Percentiles rank a stretch among this genome's conserved stretches.
phyloP scores from a whole-genome alignment of 2,888 invertebrate genomes.

The Hoplodrina blanda region DNA sequence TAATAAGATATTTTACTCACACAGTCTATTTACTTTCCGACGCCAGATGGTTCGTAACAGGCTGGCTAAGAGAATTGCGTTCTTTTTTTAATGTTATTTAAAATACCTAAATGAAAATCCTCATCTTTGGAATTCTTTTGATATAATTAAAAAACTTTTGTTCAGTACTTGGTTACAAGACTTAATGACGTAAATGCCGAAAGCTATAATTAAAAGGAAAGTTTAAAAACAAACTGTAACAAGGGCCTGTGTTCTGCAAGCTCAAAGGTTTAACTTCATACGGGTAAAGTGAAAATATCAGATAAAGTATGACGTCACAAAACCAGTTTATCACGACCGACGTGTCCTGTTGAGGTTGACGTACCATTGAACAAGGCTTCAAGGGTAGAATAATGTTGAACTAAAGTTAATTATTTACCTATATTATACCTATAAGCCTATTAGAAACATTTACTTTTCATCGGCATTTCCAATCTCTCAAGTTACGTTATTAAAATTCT shows the following conservation, averaged over 20 bases:
- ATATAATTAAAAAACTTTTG: background rate
- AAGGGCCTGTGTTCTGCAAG: background rate
- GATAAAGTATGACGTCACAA: constrained; percentile 18
- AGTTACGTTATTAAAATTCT: no score
- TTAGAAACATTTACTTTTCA: no score
- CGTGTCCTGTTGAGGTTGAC: constrained; percentile 23
- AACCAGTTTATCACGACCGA: constrained; percentile 4
- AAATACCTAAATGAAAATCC: background rate
- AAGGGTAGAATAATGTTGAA: constrained; percentile 22
- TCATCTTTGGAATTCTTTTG: background rate
- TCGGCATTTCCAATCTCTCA: no score
- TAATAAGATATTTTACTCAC: constrained; percentile 3
- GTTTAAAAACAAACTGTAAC: background rate
- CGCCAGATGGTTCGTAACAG: constrained; percentile 42
- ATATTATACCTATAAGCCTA: background rate
- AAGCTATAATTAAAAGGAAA: background rate
- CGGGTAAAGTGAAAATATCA: constrained; percentile 27
- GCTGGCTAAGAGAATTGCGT: constrained; percentile 1
- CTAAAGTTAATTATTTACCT: constrained; percentile 1
- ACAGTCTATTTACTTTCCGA: constrained; percentile 38
- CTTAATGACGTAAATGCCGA: background rate
- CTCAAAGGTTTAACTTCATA: background rate
- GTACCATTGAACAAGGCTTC: constrained; percentile 10
- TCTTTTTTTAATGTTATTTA: background rate
- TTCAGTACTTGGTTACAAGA: background rate